Base-by-base conservation (phyloP, 2,797 vertebrate genomes). In the Enteromius viviparus region DNA sequence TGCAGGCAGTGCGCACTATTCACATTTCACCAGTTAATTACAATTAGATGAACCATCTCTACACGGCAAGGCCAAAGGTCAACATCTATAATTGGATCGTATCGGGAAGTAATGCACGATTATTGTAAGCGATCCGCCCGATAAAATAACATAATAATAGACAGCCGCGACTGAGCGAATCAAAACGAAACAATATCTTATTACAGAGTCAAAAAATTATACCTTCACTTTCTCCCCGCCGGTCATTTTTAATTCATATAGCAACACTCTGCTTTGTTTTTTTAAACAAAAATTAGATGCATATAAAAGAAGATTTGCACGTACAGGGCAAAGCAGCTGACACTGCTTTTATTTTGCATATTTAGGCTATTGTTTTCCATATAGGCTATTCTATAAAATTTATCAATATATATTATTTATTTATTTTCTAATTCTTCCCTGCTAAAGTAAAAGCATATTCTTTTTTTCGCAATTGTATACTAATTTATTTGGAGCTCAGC, bases 21-120 rank as follows among this genome's bases (percentile, higher is more conserved):
- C 81, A 72, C 42, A 68, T 51, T 65, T 58, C 23, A 78, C 32
- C 8, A 80, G 87, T 89, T 93, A 93, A 93, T 91, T 89, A 88
- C 86, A 88, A 82, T 78, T 87, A 91, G 89, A 93, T 88, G 89
- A 65, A 66, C 84, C 87, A 80, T 84, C 74, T 78, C 84, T 87
- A 93, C 91, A 91, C 72, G 86, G 19, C 76, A 65, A 21, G 71
- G 91, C 91, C 88, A 90, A 86, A 85, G 92, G 92, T 93, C 92
- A 91, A 91, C 89, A 90, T 89, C 90, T 91, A 91, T 93, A 92
- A 93, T 89, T 90, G 89, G 91, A 93, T 92, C 92, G 91, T 88
- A 91, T 87, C 83, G 9, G 83, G 15, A 49, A 58, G 58, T 53
- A 71, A 32, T 42, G 26, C 62, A 10, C 26, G 60, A 23, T 58